A percentile compares a stretch with the other conserved stretches of the same genome.
Conservation (phyloP, 2,797 vertebrate species). For the Phoxinus dragarum region DNA sequence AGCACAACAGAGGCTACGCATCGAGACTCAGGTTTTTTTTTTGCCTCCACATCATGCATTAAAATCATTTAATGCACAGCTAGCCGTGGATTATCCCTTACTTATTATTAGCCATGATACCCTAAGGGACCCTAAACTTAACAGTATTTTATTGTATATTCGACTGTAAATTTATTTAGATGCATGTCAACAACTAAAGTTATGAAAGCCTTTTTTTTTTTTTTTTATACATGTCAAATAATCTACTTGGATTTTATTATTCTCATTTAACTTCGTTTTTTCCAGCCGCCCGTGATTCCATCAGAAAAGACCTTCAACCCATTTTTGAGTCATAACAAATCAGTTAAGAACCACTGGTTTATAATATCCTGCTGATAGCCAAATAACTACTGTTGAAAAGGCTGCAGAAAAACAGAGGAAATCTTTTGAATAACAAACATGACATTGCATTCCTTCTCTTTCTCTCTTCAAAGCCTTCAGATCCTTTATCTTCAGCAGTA, state of each 20-base stretch:
- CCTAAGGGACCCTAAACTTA: neutral
- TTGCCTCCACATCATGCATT: neutral
- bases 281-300: neutral
- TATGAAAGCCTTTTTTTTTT: neutral
- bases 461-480: constrained; percentile 12
- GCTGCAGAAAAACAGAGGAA: constrained; percentile 16
- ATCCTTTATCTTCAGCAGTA: constrained; percentile 10
- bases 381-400: constrained; percentile 20
- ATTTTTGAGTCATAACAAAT: constrained; percentile 1
- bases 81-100: neutral
- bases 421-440: constrained; percentile 33
- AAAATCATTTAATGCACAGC: neutral
- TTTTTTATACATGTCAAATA: neutral
- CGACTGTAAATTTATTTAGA: neutral
- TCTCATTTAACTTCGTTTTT: neutral
- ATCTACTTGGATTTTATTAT: neutral
- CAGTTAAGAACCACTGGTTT: constrained; percentile 4
- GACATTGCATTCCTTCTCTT: constrained; percentile 24
- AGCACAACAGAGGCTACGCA: neutral
- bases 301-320: neutral
- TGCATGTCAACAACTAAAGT: neutral
- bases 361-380: constrained; percentile 13
- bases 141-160: neutral
- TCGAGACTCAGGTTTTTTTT: no score
- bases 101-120: neutral